Percentiles rank a stretch among this genome's conserved stretches.
Conservation (phyloP, 1,140 invertebrate genomes). For the Carposina sasakii region DNA sequence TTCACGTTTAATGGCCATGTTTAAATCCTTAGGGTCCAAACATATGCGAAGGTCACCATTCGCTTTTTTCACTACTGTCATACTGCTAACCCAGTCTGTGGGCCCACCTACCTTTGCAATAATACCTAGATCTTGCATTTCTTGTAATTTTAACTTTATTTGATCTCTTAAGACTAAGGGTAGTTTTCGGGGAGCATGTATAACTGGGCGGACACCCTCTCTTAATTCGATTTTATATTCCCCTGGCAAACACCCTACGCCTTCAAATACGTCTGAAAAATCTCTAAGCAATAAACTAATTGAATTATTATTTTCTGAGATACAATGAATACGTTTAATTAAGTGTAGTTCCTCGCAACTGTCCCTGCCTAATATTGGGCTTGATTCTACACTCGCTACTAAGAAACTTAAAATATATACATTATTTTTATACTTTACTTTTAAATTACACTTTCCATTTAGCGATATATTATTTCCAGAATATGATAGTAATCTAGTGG, state of each 20-base stretch:
- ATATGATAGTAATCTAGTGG: background rate
- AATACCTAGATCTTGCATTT: constrained; percentile 7
- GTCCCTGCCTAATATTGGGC: constrained; percentile 3
- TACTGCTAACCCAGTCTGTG: constrained; percentile 54
- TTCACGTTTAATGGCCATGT: background rate
- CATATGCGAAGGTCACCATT: constrained; percentile 42
- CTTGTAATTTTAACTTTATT: constrained; percentile 6
- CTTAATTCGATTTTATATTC: constrained; percentile 5
- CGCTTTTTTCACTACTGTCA: constrained; percentile 59
- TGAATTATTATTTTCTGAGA: background rate
- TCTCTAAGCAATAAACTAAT: constrained; percentile 6
- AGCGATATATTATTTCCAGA: constrained; percentile 3
- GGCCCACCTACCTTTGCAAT: constrained; percentile 15
- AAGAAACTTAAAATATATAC: constrained; percentile 5
- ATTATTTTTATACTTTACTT: constrained; percentile 2
- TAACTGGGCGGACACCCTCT: background rate
- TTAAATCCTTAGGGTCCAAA: constrained; percentile 1
- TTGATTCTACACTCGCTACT: constrained; percentile 7
- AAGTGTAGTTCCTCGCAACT: constrained; percentile 7
- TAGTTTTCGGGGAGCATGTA: constrained; percentile 11
- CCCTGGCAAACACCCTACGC: constrained; percentile 7
- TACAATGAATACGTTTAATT: background rate
- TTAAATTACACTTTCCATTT: constrained; percentile 7
- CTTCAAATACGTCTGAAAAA: constrained; percentile 7
- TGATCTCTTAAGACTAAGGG: constrained; percentile 4